A percentile compares a stretch with the other conserved stretches of the same genome.
Conservation (phyloP, 1,140 invertebrate genomes). For the Charaxes varanes region DNA sequence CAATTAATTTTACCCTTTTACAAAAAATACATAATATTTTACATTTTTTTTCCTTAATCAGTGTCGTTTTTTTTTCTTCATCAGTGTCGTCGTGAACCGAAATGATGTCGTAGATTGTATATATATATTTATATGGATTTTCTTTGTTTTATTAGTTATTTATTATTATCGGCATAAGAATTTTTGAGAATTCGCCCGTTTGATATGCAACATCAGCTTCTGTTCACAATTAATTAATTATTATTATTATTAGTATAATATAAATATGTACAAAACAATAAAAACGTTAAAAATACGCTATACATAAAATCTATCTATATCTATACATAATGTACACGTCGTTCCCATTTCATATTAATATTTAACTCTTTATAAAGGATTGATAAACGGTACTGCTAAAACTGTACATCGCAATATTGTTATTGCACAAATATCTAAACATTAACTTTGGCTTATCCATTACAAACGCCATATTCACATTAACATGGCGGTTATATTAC, state of each 20-base stretch:
- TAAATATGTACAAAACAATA: constrained; percentile 45
- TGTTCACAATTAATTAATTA: constrained; percentile 32
- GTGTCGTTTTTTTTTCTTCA: too few relatives aligned
- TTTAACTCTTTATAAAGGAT: constrained; percentile 37
- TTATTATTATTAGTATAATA: too few relatives aligned
- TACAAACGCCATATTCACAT: constrained; percentile 45
- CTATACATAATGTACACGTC: constrained; percentile 62
- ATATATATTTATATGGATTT: constrained; percentile 18
- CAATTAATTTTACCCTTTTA: constrained; percentile 57
- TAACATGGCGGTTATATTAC: constrained; percentile 35
- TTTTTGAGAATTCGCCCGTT: constrained; percentile 30
- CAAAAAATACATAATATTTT: constrained; percentile 33
- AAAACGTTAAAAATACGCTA: constrained; percentile 52
- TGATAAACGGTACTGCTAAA: constrained; percentile 40
- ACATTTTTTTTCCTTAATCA: too few relatives aligned
- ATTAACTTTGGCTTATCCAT: constrained; percentile 71
- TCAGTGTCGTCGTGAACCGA: constrained; percentile 19
- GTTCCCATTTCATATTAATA: constrained; percentile 36
- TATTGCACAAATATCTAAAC: constrained; percentile 69
- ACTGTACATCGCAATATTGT: constrained; percentile 67
- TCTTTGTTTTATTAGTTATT: too few relatives aligned
- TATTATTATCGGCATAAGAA: constrained; percentile 30
- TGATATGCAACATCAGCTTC: constrained; percentile 48
- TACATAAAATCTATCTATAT: constrained; percentile 48
- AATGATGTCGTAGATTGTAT: constrained; percentile 17